Conservation (phyloP, 2,797 vertebrate species). For the Eremophila alpestris region DNA sequence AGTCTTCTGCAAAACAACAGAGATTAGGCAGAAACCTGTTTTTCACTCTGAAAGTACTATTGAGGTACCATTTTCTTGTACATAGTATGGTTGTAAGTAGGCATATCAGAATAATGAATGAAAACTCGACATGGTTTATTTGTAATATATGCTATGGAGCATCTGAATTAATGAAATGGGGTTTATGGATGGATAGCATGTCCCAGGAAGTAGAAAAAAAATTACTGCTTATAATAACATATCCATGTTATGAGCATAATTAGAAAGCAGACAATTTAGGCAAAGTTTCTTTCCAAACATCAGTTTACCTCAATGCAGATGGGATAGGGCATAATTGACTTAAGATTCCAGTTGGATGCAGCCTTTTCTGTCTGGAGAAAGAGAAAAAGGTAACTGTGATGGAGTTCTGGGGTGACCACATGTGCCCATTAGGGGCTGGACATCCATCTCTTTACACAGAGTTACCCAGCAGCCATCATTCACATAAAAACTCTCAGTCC, state of each 20-base stretch:
- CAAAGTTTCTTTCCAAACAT: background rate
- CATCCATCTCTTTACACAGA: slow-evolving; percentile 22
- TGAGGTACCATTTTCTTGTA: background rate
- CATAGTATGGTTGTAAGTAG: background rate
- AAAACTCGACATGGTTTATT: background rate
- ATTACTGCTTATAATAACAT: background rate
- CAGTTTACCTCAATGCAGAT: background rate
- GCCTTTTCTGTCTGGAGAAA: background rate
- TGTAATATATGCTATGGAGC: background rate
- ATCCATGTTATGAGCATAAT: background rate
- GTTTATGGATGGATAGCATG: background rate
- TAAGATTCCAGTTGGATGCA: background rate
- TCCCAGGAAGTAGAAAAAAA: background rate
- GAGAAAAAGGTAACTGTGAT: background rate
- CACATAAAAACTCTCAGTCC: slow-evolving; percentile 28
- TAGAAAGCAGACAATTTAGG: background rate
- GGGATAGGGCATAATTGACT: background rate
- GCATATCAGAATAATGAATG: background rate
- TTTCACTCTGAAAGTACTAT: background rate
- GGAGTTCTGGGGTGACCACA: background rate
- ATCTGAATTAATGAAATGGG: background rate
- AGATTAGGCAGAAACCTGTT: background rate
- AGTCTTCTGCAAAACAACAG: background rate
- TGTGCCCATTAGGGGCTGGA: background rate
- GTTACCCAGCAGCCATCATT: slow-evolving; percentile 1